Evolutionary conservation across 2,113 vertebrate species (phyloP), one percentile per base, ranked within the genome.

Genomic region (Cyphomyrus discorhynchus): DNA sequence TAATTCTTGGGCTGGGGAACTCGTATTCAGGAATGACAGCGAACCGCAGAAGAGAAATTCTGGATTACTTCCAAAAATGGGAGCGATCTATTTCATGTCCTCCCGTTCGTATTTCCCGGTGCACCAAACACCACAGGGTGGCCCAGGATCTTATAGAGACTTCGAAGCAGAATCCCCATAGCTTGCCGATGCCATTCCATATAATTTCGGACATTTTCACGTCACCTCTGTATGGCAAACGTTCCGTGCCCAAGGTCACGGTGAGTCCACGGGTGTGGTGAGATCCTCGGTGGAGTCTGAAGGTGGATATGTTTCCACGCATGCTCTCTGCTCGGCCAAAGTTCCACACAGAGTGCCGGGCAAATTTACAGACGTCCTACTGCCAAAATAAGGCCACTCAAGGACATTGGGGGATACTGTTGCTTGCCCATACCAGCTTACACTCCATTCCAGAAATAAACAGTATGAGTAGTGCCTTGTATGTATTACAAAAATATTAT

Each of bases 371-470:
- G 46, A 85, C 19, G 24, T 49, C 45, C 82, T 49, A 27, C 45
- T 86, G 83, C 45, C 83, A 86, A 27, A 47, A 80, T 17, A 42
- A 80, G 87, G 35, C 27, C 87, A 88, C 19, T 62, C 35, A 62
- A 88, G 53, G 87, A 88, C 86, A 88, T 58, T 52, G 35, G 52
- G 88, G 90, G 35, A 80, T 90, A 62, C 50, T 87, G 88, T 84
- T 70, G 27, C 53, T 13, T 35, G 50, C 24, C 6, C 11, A 80
- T 82, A 88, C 24, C 11, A 47, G n/a, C 19, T 49, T 46, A 50
- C 74, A 19, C 7, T 80, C 4, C 35, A 39, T 80, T 80, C 17
- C 74, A 80, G 35, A 42, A 80, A 80, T 35, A 80, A 80, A 80
- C 74, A 80, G 74, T 6, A 80, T 42, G 74, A 42, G 35, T 19